Base-by-base conservation (phyloP, 2,888 invertebrate species). In the Nemotelus nigrinus region DNA sequence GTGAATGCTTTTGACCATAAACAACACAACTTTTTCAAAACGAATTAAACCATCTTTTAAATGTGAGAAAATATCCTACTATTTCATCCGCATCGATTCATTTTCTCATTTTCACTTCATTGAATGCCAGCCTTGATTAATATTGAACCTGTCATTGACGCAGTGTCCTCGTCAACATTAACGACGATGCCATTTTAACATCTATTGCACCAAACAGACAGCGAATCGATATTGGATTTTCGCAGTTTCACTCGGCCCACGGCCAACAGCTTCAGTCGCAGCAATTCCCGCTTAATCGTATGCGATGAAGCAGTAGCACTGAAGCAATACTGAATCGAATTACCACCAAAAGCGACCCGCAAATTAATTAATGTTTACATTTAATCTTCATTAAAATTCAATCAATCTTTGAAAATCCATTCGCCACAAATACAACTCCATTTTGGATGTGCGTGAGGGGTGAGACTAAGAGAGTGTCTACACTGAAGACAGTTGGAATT, bases 361-460 rank as follows among this genome's bases (percentile, higher is more conserved):
- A 77, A 79, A 79, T 78, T 79, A 79, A 79, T 78, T 79, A 77
- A 70, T 77, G 70, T 77, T 77, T 77, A 77, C 77, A 77, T 77
- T 77, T 77, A 77, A 77, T 77, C 77, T 77, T 77, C 77, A 77
- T 77, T 77, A 77, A 77, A 77, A 70, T 77, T 77, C 70, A 77
- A 77, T 77, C 77, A 77, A 77, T 77, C 77, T 77, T 77, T 77
- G 77, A 77, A 77, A 77, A 70, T 77, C 68, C 76, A 67, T 67
- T 25, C 48, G 63, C 63, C 47, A 74, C 57, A 58, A 45, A 53
- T 53, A 70, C 70, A 47, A 2, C 43, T 70, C 3, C 7, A 39
- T 3, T 47, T 48, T 4, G 25, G 8, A 10, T 10, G 41, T 60
- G 25, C 3, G 3, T 2, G 25, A 7, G 25, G 7, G 25, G n/a